Evolutionary conservation across 2,113 vertebrate species (phyloP).

Genomic region (Phylloscopus whistleri): DNA sequence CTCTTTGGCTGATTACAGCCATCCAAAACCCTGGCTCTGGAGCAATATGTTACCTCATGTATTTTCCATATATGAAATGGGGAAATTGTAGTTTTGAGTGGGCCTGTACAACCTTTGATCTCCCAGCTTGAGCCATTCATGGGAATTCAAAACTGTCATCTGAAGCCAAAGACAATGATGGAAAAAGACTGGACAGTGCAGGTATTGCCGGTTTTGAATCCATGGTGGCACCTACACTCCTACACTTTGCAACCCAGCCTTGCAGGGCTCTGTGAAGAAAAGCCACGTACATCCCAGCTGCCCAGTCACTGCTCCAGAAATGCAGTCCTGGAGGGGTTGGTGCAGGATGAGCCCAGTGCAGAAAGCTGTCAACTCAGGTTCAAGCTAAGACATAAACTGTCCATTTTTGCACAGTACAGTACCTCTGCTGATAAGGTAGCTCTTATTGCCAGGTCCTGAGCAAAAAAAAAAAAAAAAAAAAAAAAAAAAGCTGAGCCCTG

Average conservation of each 20-base stretch:
- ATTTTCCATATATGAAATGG: background rate
- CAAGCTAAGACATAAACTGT: background rate
- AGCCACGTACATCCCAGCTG: background rate
- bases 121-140: background rate
- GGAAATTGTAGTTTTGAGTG: background rate
- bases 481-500: background rate
- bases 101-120: background rate
- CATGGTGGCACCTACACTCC: background rate
- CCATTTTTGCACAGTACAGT: background rate
- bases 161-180: background rate
- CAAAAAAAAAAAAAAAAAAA: accelerated
- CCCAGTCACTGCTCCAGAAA: background rate
- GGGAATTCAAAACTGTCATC: background rate
- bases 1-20: background rate
- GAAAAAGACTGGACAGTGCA: background rate
- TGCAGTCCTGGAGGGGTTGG: background rate
- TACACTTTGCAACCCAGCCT: background rate
- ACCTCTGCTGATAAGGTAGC: background rate
- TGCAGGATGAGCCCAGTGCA: background rate
- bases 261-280: background rate
- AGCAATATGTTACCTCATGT: background rate
- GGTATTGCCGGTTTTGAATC: background rate
- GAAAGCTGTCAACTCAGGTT: too few relatives aligned
- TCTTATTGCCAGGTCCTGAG: background rate
- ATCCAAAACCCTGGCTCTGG: background rate